Conservation (phyloP, 1,140 invertebrate species). For the Lamellibrachia luymesi region DNA sequence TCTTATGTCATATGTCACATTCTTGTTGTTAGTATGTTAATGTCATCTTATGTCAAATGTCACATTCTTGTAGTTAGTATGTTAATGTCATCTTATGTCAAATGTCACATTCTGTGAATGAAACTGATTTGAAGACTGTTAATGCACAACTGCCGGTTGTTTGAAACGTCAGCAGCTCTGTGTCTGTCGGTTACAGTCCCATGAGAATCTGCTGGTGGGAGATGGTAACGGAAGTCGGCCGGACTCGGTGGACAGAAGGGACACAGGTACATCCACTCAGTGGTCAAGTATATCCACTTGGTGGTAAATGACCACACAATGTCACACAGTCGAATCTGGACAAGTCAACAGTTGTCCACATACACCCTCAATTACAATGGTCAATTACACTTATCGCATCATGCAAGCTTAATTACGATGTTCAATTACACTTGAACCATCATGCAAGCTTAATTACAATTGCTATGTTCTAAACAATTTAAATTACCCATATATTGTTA, state of each 20-base stretch:
- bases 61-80: neutral
- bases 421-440: too few relatives aligned
- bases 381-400: too few relatives aligned
- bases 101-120: too few relatives aligned
- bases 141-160: too few relatives aligned
- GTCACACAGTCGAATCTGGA: neutral
- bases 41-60: neutral
- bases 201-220: neutral
- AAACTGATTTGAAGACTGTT: too few relatives aligned
- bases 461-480: neutral
- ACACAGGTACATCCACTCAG: neutral
- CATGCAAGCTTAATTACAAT: neutral
- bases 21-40: too few relatives aligned
- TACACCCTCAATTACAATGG: too few relatives aligned
- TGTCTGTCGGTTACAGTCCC: neutral
- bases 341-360: neutral
- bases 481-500: too few relatives aligned
- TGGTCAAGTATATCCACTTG: neutral
- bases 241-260: neutral
- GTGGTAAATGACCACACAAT: neutral
- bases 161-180: neutral
- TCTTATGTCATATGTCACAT: neutral
- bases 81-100: neutral
- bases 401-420: too few relatives aligned
- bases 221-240: neutral